phyloP scores from a whole-genome alignment of 2,888 invertebrate genomes.

The Patella ulyssiponensis region DNA sequence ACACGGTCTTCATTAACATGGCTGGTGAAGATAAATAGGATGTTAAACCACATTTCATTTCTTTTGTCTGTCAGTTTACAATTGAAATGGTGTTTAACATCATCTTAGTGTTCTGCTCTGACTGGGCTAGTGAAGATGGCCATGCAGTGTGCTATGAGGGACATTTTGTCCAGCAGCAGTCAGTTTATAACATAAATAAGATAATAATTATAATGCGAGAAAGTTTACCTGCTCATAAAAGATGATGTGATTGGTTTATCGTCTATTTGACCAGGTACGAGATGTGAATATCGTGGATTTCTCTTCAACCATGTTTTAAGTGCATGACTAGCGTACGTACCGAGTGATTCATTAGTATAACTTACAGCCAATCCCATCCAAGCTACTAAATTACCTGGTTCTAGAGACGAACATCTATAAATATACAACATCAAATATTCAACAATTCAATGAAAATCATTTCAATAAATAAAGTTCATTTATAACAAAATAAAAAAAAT shows the following conservation, averaged over 20 bases:
- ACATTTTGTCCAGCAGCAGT: too few species aligned
- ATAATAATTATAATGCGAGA: constrained; percentile 13
- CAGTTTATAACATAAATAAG: too few species aligned
- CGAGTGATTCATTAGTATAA: constrained; percentile 95
- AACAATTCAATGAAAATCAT: neutral
- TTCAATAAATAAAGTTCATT: neutral
- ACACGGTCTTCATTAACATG: too few species aligned
- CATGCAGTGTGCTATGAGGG: too few species aligned
- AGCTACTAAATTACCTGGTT: constrained; percentile 85
- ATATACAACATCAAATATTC: neutral
- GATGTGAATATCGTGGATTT: constrained; percentile 86
- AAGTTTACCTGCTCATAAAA: constrained; percentile 64
- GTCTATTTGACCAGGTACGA: constrained; percentile 74
- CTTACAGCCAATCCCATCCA: constrained; percentile 93
- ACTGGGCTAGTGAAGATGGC: too few species aligned
- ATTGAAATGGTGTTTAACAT: neutral
- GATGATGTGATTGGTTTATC: constrained; percentile 59
- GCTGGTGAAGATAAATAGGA: too few species aligned
- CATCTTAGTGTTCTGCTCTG: too few species aligned
- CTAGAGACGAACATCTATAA: constrained; percentile 80
- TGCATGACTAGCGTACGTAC: constrained; percentile 88
- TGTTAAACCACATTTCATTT: too few species aligned
- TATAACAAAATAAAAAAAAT: too few species aligned
- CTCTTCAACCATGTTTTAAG: constrained; percentile 77
- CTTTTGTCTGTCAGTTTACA: neutral